Conservation (phyloP, 1,140 invertebrate species). For the Eulimnadia texana region DNA sequence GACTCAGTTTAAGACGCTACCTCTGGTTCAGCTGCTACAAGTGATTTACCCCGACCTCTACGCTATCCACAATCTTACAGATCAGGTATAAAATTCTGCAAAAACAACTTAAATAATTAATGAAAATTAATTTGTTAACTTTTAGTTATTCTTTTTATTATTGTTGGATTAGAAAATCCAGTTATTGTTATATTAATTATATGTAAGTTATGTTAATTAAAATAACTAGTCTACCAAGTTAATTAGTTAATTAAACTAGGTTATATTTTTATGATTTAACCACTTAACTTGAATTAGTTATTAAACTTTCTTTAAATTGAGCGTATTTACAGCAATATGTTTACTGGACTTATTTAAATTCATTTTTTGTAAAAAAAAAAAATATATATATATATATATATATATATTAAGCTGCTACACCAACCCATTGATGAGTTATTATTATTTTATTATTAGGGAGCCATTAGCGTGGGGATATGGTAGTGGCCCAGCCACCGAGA, state of each 20-base stretch:
- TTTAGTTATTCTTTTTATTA: no score
- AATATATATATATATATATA: no score
- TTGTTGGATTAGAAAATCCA: no score
- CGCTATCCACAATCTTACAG: slow-evolving; percentile 61
- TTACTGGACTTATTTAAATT: no score
- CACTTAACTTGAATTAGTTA: slow-evolving; percentile 19
- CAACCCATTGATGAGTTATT: no score
- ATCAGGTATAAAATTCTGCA: slow-evolving; percentile 32
- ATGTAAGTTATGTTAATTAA: slow-evolving; percentile 13
- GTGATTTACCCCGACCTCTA: slow-evolving; percentile 88
- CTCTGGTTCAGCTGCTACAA: slow-evolving; percentile 64
- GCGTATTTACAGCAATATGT: not conserved
- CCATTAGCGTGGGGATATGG: slow-evolving; percentile 22
- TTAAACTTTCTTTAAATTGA: slow-evolving; percentile 26
- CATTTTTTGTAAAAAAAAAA: no score
- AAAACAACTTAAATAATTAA: no score
- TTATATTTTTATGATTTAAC: slow-evolving; percentile 4
- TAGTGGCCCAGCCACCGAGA: slow-evolving; percentile 32
- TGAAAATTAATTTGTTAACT: no score
- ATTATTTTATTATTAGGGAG: slow-evolving; percentile 23
- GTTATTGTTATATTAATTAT: no score
- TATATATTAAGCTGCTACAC: no score
- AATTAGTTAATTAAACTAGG: slow-evolving; percentile 4
- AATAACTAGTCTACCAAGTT: not conserved
- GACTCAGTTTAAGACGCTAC: slow-evolving; percentile 83